Conservation (phyloP, 23 tunicate species). For the Aplidium turbinatum region DNA sequence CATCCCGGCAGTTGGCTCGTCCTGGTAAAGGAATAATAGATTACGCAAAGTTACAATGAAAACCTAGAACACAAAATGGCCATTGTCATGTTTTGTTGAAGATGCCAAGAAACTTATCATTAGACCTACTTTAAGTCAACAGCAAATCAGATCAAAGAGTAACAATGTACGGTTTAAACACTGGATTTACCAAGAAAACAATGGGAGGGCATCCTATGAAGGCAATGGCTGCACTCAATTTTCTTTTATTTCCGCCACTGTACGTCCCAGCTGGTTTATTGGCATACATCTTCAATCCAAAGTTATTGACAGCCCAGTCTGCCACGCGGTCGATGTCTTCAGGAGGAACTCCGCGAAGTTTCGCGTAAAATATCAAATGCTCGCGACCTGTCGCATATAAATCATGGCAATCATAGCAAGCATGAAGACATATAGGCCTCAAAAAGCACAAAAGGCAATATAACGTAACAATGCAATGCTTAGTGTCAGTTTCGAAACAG, state of each 20-base stretch:
- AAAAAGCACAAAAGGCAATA: too few species aligned
- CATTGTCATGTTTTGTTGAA: too few species aligned
- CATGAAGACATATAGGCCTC: too few species aligned
- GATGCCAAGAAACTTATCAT: too few species aligned
- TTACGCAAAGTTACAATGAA: too few species aligned
- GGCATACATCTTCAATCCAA: constrained; percentile 75
- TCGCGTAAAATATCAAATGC: constrained; percentile 83
- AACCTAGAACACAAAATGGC: too few species aligned
- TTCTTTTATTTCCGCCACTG: constrained; percentile 97
- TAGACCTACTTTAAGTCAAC: too few species aligned
- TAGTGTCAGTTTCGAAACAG: too few species aligned
- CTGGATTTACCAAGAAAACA: constrained; percentile 67
- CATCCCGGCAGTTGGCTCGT: constrained; percentile 99
- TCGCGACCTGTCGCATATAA: constrained; percentile 96
- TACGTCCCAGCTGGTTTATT: constrained; percentile 93
- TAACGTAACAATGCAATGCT: too few species aligned
- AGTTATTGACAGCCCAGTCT: constrained; percentile 79
- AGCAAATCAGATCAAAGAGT: too few species aligned
- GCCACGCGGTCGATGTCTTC: constrained; percentile 78
- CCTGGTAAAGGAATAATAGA: constrained; percentile 54
- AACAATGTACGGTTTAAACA: not conserved
- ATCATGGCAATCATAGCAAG: too few species aligned
- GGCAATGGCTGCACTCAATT: constrained; percentile 96
- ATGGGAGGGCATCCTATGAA: constrained; percentile 94
- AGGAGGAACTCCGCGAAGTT: constrained; percentile 86